phyloP scores from a whole-genome alignment of 2,113 vertebrate species.

The Riparia riparia region DNA sequence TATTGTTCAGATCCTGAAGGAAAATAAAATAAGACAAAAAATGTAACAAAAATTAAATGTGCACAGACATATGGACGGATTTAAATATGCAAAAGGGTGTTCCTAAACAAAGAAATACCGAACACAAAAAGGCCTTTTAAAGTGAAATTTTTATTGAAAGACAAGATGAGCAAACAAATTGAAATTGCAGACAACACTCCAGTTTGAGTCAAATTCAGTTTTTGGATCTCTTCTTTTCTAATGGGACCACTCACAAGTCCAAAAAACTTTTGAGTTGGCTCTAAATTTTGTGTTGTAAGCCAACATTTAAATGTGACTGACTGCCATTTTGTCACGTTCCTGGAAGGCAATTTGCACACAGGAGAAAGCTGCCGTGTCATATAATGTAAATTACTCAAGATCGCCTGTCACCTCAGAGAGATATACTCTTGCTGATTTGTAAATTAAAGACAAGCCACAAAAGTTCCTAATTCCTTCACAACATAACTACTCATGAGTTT shows the following conservation, averaged over 20 bases:
- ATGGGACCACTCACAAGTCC: background rate
- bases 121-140: background rate
- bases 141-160: background rate
- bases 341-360: slow-evolving; percentile 15
- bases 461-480: slow-evolving; percentile 54
- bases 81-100: background rate
- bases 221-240: background rate
- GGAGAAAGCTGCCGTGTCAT: background rate
- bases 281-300: background rate
- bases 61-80: background rate
- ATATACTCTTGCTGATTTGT: slow-evolving; percentile 60
- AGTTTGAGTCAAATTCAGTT: background rate
- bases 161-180: background rate
- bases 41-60: background rate
- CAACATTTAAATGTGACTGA: background rate
- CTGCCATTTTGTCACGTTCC: background rate
- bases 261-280: background rate
- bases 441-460: slow-evolving; percentile 63
- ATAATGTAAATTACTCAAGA: slow-evolving; percentile 27
- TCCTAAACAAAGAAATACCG: slow-evolving; percentile 7
- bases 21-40: background rate
- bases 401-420: slow-evolving; percentile 24
- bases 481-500: slow-evolving; percentile 45
- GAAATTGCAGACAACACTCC: background rate
- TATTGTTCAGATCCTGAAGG: background rate